A percentile compares a stretch with the other conserved stretches of the same genome.
Evolutionary conservation across 2,797 vertebrate genomes (phyloP).

Genomic region (Pogoniulus pusillus): DNA sequence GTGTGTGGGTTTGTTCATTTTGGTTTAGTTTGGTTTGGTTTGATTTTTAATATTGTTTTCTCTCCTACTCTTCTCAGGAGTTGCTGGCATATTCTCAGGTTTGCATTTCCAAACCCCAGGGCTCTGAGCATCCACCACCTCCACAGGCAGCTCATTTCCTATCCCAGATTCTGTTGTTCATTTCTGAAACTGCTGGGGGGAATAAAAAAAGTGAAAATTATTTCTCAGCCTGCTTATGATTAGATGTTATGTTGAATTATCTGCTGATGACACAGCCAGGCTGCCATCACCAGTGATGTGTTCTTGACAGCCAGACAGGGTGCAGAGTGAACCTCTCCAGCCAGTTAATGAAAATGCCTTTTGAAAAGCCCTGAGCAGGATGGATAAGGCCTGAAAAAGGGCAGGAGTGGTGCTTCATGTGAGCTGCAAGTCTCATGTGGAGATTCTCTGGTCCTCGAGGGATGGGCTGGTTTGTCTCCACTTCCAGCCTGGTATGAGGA

Average conservation of each 20-base stretch:
- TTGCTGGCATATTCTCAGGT: rapidly evolving
- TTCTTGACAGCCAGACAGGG: background rate
- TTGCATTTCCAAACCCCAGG: rapidly evolving
- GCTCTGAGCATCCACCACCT: background rate
- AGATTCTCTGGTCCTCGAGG: background rate
- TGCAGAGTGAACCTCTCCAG: background rate
- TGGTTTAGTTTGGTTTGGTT: no score
- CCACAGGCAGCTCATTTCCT: background rate
- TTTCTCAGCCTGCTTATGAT: background rate
- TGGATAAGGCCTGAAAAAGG: background rate
- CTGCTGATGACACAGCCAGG: background rate
- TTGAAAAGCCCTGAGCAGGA: background rate
- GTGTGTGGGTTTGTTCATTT: no score
- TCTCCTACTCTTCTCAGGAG: background rate
- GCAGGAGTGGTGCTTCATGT: background rate
- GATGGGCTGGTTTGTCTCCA: background rate
- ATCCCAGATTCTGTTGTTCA: background rate
- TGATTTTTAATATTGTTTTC: background rate
- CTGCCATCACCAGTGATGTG: background rate
- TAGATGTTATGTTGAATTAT: background rate
- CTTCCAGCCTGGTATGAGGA: background rate
- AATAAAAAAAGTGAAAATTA: slow-evolving; percentile 13
- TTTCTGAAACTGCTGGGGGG: background rate
- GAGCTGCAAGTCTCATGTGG: background rate
- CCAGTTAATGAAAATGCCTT: background rate